Evolutionary conservation across 2,888 invertebrate species (phyloP).

Genomic region (Drosophila anomelani): DNA sequence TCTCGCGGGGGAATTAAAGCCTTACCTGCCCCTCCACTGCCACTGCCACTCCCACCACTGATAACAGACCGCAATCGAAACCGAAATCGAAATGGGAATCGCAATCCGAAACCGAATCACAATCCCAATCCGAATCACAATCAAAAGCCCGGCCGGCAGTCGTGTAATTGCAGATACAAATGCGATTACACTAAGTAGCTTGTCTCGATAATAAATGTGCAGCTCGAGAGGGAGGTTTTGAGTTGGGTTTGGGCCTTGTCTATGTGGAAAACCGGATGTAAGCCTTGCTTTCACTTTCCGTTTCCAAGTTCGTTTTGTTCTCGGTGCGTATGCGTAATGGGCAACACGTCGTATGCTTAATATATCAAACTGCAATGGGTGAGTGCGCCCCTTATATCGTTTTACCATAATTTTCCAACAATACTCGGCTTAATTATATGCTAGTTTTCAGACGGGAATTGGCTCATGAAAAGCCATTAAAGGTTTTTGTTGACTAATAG

Average conservation of each 20-base stretch:
- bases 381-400: not conserved
- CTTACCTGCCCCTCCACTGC: constrained; percentile 7
- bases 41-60: constrained; percentile 25
- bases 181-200: constrained; percentile 72
- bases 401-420: constrained; percentile 5
- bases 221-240: not conserved
- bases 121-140: constrained; percentile 21
- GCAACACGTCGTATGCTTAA: constrained; percentile 25
- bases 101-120: constrained; percentile 14
- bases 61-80: constrained; percentile 56
- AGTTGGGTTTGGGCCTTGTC: constrained; percentile 9
- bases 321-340: constrained; percentile 26
- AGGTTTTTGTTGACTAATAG: not conserved
- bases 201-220: constrained; percentile 48
- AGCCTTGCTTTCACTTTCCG: constrained; percentile 49
- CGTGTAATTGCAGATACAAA: constrained; percentile 57
- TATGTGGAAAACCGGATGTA: constrained; percentile 33
- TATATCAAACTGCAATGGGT: not conserved
- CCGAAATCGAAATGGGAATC: constrained; percentile 39
- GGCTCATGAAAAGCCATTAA: not conserved
- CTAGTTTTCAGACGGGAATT: not conserved
- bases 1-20: constrained; percentile 38
- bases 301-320: constrained; percentile 39
- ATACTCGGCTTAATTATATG: constrained; percentile 5
- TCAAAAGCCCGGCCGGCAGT: constrained; percentile 39